A percentile compares a stretch with the other conserved stretches of the same genome.
Conservation (phyloP, 2,113 vertebrate genomes). For the Ancistrus triradiatus region DNA sequence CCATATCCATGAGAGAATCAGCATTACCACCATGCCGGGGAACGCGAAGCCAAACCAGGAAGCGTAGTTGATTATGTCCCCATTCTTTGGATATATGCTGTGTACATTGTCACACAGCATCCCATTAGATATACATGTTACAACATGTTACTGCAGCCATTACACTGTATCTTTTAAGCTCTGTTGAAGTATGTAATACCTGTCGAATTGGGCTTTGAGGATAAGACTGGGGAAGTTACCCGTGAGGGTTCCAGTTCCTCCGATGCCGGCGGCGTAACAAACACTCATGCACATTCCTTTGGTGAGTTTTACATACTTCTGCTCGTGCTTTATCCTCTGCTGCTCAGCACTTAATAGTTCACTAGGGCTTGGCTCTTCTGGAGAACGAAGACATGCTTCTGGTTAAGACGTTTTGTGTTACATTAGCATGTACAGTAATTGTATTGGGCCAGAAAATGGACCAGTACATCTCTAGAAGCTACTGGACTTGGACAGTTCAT, state of each 20-base stretch:
- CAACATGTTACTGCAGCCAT: no score
- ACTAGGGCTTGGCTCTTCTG: not conserved
- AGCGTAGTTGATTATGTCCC: constrained; percentile 82
- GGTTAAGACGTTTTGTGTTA: not conserved
- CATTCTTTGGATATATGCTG: constrained; percentile 86
- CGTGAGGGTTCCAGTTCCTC: constrained; percentile 86
- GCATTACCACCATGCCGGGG: constrained; percentile 77
- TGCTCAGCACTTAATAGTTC: constrained; percentile 3
- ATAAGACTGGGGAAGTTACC: constrained; percentile 88
- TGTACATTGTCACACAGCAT: not conserved
- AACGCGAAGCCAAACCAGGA: constrained; percentile 89
- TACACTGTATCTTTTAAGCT: no score
- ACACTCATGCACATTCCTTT: constrained; percentile 84
- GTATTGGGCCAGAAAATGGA: no score
- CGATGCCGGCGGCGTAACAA: constrained; percentile 89
- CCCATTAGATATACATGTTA: no score
- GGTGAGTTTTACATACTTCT: constrained; percentile 64
- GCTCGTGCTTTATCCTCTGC: constrained; percentile 17
- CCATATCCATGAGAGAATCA: constrained; percentile 77
- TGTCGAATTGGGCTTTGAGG: constrained; percentile 81
- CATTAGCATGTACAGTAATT: not conserved
- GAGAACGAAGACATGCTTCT: not conserved
- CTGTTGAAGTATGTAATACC: no score
- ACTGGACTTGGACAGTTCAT: no score
- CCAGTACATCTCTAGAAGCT: no score